phyloP scores from a whole-genome alignment of 2,888 invertebrate genomes.

The Cheilosia pagana region DNA sequence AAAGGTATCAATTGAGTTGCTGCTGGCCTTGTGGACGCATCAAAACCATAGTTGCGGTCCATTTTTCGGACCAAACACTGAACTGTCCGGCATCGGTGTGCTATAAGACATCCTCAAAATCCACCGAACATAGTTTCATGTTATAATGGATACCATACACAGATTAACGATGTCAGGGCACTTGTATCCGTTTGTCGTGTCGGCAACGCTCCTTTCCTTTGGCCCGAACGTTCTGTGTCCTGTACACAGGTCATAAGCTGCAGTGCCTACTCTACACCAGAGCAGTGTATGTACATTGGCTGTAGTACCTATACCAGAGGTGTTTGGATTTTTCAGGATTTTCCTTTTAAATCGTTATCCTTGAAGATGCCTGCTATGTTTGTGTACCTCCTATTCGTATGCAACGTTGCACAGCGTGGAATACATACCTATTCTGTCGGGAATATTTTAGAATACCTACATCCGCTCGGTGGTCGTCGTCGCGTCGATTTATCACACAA shows the following conservation, averaged over 20 bases:
- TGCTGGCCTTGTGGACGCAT: constrained; percentile 48
- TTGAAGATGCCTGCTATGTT: constrained; percentile 40
- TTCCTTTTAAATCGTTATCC: constrained; percentile 58
- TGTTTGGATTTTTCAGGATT: constrained; percentile 53
- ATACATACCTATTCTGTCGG: background rate
- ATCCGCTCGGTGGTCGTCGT: constrained; percentile 17
- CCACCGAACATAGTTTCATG: constrained; percentile 54
- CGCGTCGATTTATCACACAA: constrained; percentile 28
- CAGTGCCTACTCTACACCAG: constrained; percentile 28
- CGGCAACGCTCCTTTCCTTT: constrained; percentile 25
- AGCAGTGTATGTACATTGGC: constrained; percentile 13
- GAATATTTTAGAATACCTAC: constrained; percentile 39
- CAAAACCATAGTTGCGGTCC: constrained; percentile 43
- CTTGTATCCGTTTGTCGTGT: constrained; percentile 65
- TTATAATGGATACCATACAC: constrained; percentile 58
- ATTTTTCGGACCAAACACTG: constrained; percentile 36
- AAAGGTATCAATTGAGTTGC: constrained; percentile 42
- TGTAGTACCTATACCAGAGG: background rate
- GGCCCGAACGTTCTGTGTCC: constrained; percentile 39
- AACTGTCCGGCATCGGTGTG: constrained; percentile 5
- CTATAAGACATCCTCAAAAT: constrained; percentile 35
- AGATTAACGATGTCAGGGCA: constrained; percentile 67
- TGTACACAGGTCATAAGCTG: constrained; percentile 15
- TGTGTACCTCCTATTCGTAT: constrained; percentile 50
- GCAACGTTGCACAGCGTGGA: constrained; percentile 12